phyloP scores from a whole-genome alignment of 2,888 invertebrate genomes.

The Pogonocherus hispidulus region DNA sequence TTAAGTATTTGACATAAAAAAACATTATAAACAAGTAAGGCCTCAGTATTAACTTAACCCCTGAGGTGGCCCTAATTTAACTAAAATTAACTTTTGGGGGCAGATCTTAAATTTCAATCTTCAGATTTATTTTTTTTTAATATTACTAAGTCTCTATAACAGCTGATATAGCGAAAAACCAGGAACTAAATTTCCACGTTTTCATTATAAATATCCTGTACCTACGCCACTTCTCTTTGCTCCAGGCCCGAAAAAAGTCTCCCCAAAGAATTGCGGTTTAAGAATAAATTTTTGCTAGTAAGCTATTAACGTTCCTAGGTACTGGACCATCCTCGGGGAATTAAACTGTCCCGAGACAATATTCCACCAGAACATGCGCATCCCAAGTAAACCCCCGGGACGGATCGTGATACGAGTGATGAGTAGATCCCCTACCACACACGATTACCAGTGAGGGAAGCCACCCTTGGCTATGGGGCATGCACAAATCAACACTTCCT shows the following conservation, averaged over 20 bases:
- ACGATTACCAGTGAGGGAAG: slow-evolving; percentile 49
- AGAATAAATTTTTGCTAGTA: slow-evolving; percentile 37
- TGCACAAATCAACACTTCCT: slow-evolving; percentile 33
- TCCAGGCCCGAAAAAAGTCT: background rate
- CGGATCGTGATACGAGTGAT: slow-evolving; percentile 63
- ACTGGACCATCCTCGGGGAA: slow-evolving; percentile 56
- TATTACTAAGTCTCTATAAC: too few relatives aligned
- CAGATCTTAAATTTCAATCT: too few relatives aligned
- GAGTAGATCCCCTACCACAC: slow-evolving; percentile 61
- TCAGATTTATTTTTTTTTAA: too few relatives aligned
- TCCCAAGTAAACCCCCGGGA: slow-evolving; percentile 59
- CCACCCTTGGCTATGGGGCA: slow-evolving; percentile 32
- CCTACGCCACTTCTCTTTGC: background rate
- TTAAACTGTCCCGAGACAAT: slow-evolving; percentile 56
- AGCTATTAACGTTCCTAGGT: slow-evolving; percentile 44
- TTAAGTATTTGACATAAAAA: too few relatives aligned
- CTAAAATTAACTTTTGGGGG: too few relatives aligned
- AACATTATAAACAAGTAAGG: too few relatives aligned
- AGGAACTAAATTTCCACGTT: background rate
- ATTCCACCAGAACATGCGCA: slow-evolving; percentile 58
- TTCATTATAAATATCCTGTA: background rate
- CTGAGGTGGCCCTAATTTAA: too few relatives aligned
- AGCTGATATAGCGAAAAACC: too few relatives aligned
- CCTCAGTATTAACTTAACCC: too few relatives aligned
- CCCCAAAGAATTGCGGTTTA: slow-evolving; percentile 4